Base-by-base conservation (phyloP, 2,888 invertebrate species). In the Pristionchus maxplancki region DNA sequence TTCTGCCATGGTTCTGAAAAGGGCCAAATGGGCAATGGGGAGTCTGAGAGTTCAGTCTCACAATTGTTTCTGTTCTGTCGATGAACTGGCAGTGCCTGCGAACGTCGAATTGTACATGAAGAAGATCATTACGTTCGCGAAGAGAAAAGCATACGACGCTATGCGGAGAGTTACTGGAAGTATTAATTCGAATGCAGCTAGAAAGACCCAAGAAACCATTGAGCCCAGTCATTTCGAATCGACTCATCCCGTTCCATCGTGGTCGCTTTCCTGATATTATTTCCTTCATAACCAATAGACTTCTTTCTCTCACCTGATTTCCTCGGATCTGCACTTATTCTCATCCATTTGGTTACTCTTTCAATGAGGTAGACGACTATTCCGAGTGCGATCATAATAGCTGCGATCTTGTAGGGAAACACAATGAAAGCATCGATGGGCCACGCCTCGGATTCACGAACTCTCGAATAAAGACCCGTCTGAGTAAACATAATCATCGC, bases 401-500 rank as follows among this genome's bases (percentile, higher is more conserved):
- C 71, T 17, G 20, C 71, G 71, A 71, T 71, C 17, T 17, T 37
- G 37, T 71, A 71, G 11, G 71, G 71, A 37, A 71, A 71, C 3
- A 71, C 71, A 3, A 71, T 37, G 37, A 71, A 71, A 37, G 71
- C 34, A 37, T 71, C 71, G 4, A 71, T 37, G 5, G 71, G 71
- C 71, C 71, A 71, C 1, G 71, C 34, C 17, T 71, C 71, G 15
- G 71, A 37, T 71, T 71, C 17, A 71, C 71, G 71, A 71, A 71
- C 71, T 71, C 71, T 24, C 2, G 71, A 37, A 20, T 17, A 71
- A 0, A 71, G 37, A 71, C 71, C 71, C 34, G 71, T 71, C 71
- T 71, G 31, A 31, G 15, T 58, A 58, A 58, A 20, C 11, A 50
- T 58, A 58, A 24, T 44, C 44, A 28, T 64, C 8, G 4, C n/a